Evolutionary conservation across 2,888 invertebrate species (phyloP), one percentile per base, ranked within the genome.

Genomic region (Brachynemurus nebulosus): DNA sequence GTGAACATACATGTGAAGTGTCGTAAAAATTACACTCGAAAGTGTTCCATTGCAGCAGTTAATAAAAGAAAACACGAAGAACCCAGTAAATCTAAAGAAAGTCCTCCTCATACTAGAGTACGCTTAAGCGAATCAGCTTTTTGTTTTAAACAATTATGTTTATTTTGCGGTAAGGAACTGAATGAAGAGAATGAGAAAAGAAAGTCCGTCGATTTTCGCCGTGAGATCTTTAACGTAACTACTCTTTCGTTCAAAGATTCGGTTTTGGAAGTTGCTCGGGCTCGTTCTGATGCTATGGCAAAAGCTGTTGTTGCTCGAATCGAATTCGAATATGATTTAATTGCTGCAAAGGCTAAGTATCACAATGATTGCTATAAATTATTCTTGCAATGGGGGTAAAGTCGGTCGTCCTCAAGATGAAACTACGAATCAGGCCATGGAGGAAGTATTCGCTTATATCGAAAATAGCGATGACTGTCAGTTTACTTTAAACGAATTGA

Each of bases 141-240:
- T 55, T 55, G 52, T 56, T 56, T 53, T 48, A 52, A 53, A 44
- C 54, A 45, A 44, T n/a, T 14, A 44, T 55, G 53, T 44, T 51
- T 54, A 55, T 60, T 61, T 59, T 60, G 61, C 55, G 56, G 58
- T 50, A 40, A 60, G 50, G 50, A 50, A 50, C 55, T 54, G 54
- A 50, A 58, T 57, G 57, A 58, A 53, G 50, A 50, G 48, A 48
- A 49, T 55, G 57, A 60, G 48, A 56, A 45, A 47, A 59, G 54
- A 54, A 57, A 57, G 52, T 25, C 52, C 30, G 38, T 17, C 27
- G 39, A 55, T 49, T 47, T 35, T 50, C 49, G 53, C n/a, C 50
- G n/a, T n/a, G n/a, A n/a, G n/a, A 52, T 52, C 27, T 57, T 49
- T 52, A 54, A n/a, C n/a, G n/a, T n/a, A 44, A 47, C 45, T 48